These are phyloP conservation scores for Abramis brama DNA, from an alignment of 2,113 vertebrate species.

Conservation along the genomic window DNA sequence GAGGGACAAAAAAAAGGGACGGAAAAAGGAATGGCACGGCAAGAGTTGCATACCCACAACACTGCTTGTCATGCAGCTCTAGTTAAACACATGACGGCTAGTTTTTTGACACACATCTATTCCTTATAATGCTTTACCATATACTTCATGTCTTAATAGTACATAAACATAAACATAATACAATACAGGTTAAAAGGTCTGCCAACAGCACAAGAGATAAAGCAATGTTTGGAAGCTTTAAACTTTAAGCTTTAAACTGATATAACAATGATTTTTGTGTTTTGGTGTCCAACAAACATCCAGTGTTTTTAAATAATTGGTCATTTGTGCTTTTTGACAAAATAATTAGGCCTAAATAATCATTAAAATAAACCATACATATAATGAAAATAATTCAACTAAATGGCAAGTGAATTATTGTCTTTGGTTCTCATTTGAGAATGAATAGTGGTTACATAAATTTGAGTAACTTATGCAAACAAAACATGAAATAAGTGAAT, in stretches of 20 bases:
- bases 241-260: neutral
- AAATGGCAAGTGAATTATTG: neutral
- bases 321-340: constrained; percentile 1
- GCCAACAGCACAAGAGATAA: neutral
- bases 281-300: neutral
- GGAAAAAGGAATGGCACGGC: neutral
- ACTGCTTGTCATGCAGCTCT: neutral
- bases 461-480: neutral
- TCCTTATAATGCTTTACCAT: neutral
- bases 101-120: too few species aligned
- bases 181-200: neutral
- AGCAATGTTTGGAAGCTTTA: neutral
- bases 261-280: neutral
- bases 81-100: neutral
- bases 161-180: neutral
- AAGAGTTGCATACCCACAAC: neutral
- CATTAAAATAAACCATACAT: neutral
- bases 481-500: neutral
- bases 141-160: neutral
- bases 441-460: neutral
- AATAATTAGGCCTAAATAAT: neutral
- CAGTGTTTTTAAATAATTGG: neutral
- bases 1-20: neutral
- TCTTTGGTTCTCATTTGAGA: neutral
- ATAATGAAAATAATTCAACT: neutral